Evolutionary conservation across 2,797 vertebrate genomes (phyloP).

Genomic region (Sciurus vulgaris): DNA sequence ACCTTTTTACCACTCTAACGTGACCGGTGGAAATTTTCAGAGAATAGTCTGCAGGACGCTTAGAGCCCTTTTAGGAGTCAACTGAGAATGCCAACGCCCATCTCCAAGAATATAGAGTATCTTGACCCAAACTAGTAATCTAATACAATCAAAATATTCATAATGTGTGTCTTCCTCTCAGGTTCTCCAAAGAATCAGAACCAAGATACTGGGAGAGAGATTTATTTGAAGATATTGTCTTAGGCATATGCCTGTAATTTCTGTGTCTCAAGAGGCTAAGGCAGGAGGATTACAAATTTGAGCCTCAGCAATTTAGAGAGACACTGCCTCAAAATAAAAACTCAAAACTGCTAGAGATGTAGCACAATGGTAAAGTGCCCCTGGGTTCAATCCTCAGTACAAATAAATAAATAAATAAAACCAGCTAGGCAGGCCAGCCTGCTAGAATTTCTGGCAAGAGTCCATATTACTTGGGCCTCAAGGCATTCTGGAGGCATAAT

Average conservation of each 20-base stretch:
- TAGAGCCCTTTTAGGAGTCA: not conserved
- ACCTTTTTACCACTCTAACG: not conserved
- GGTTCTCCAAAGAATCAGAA: slow-evolving; percentile 37
- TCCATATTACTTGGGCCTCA: not conserved
- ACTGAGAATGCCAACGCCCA: not conserved
- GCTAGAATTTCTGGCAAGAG: slow-evolving; percentile 9
- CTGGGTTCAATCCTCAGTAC: too few relatives aligned
- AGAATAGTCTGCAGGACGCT: not conserved
- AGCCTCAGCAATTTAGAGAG: too few relatives aligned
- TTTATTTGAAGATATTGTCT: slow-evolving; percentile 47
- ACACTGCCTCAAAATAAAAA: too few relatives aligned
- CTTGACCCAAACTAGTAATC: not conserved
- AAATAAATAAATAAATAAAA: not conserved
- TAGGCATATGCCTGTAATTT: not conserved
- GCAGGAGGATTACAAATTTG: too few relatives aligned
- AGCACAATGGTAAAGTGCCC: too few relatives aligned
- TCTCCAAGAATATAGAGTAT: not conserved
- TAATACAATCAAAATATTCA: slow-evolving; percentile 20
- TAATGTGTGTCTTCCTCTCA: not conserved
- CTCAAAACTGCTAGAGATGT: too few relatives aligned
- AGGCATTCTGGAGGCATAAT: not conserved
- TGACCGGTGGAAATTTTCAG: not conserved
- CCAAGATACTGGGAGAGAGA: not conserved
- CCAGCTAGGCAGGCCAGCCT: not conserved
- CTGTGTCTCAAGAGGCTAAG: too few relatives aligned